Percentiles rank a stretch among this genome's conserved stretches.
Evolutionary conservation across 2,888 invertebrate species (phyloP).

Genomic region (Acleris laterana): DNA sequence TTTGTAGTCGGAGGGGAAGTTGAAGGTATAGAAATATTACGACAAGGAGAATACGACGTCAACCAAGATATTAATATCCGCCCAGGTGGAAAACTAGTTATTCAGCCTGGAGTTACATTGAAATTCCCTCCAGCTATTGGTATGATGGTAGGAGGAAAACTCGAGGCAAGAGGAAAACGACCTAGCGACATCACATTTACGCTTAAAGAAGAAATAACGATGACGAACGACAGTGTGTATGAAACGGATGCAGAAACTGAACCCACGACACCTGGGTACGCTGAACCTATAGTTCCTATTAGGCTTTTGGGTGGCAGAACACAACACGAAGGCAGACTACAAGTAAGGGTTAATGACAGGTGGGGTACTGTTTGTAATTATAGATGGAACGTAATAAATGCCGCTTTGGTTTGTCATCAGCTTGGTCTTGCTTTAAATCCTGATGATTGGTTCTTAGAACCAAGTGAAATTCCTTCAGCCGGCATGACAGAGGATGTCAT

Average conservation of each 20-base stretch:
- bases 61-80: slow-evolving; percentile 96
- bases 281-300: slow-evolving; percentile 88
- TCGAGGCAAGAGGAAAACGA: slow-evolving; percentile 92
- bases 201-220: slow-evolving; percentile 89
- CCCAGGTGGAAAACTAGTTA: slow-evolving; percentile 94
- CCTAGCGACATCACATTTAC: slow-evolving; percentile 93
- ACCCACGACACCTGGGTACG: slow-evolving; percentile 85
- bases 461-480: slow-evolving; percentile 91
- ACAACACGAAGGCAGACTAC: slow-evolving; percentile 93
- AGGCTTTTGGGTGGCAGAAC: slow-evolving; percentile 92
- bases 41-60: slow-evolving; percentile 95
- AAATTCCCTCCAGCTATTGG: slow-evolving; percentile 96
- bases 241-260: slow-evolving; percentile 84
- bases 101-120: slow-evolving; percentile 94
- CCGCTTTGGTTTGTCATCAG: slow-evolving; percentile 97
- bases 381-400: slow-evolving; percentile 96
- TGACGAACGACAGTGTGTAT: slow-evolving; percentile 86
- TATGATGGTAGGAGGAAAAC: slow-evolving; percentile 97
- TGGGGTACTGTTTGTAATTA: slow-evolving; percentile 99
- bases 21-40: slow-evolving; percentile 93
- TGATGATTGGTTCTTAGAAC: slow-evolving; percentile 94
- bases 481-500: slow-evolving; percentile 91
- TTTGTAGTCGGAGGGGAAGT: slow-evolving; percentile 95
- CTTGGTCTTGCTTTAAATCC: slow-evolving; percentile 96
- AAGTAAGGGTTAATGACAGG: slow-evolving; percentile 91